A percentile compares a stretch with the other conserved stretches of the same genome.
Evolutionary conservation across 2,113 vertebrate genomes (phyloP).

Genomic region (Podarcis muralis): DNA sequence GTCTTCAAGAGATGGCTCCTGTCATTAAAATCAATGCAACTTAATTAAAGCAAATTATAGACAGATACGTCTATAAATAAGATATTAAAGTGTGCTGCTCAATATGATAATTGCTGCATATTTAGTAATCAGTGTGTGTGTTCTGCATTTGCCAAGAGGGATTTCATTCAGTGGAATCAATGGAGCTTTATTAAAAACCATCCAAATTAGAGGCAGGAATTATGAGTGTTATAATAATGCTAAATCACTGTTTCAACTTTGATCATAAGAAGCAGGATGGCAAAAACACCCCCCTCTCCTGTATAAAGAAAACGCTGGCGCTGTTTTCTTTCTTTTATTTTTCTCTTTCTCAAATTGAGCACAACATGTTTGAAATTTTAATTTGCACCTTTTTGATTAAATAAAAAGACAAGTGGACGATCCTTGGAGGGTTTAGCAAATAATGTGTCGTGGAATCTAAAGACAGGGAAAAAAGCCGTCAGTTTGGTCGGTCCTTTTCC

Average conservation of each 20-base stretch:
- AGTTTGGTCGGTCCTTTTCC: constrained; percentile 7
- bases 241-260: constrained; percentile 87
- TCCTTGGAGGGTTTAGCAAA: constrained; percentile 55
- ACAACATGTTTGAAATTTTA: constrained; percentile 76
- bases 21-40: constrained; percentile 88
- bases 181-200: constrained; percentile 88
- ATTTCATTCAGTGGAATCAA: constrained; percentile 86
- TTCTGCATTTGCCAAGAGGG: constrained; percentile 85
- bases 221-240: constrained; percentile 86
- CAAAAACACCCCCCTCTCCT: constrained; percentile 77
- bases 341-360: constrained; percentile 50
- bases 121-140: constrained; percentile 86
- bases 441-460: constrained; percentile 40
- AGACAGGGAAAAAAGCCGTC: constrained; percentile 27
- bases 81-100: constrained; percentile 86
- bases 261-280: constrained; percentile 75
- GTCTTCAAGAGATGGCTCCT: constrained; percentile 74
- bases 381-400: constrained; percentile 71
- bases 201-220: constrained; percentile 88
- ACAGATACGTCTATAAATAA: constrained; percentile 89
- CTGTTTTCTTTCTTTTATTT: constrained; percentile 38
- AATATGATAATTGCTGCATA: constrained; percentile 87
- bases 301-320: constrained; percentile 76
- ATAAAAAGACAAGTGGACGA: constrained; percentile 54
- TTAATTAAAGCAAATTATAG: constrained; percentile 92